These are phyloP conservation scores for human DNA, from an alignment of 2,113 vertebrate species.

Conservation along the genomic window GRCh38 chr9:109927501-109928000, in stretches of 20 bases:
- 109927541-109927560: not conserved
- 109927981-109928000: not conserved
- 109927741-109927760: not conserved
- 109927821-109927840: not conserved
- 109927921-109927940: not conserved
- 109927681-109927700: not conserved
- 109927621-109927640: not conserved
- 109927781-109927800: not conserved
- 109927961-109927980: not conserved
- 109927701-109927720: not conserved
- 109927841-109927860: too few relatives aligned
- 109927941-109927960: not conserved
- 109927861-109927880: not conserved
- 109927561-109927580: not conserved
- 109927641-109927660: not conserved
- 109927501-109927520: not conserved
- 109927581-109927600: not conserved
- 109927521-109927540: not conserved
- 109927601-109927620: not conserved
- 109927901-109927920: not conserved
- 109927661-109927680: not conserved
- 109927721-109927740: not conserved
- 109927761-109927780: not conserved
- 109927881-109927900: not conserved
- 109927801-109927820: not conserved